A percentile compares a stretch with the other conserved stretches of the same genome.
phyloP scores from a whole-genome alignment of 2,888 invertebrate genomes.

The Griposia aprilina region DNA sequence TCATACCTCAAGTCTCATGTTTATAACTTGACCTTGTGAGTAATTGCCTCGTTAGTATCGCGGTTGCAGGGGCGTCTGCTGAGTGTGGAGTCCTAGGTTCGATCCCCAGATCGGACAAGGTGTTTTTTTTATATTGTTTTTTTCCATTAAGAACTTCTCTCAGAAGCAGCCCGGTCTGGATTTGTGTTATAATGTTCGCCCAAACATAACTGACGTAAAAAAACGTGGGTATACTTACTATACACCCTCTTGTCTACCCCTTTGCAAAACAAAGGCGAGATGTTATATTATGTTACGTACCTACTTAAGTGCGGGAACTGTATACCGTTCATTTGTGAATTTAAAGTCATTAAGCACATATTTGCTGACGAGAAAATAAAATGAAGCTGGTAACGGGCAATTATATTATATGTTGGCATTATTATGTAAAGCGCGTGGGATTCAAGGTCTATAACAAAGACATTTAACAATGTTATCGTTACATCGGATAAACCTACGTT shows the following conservation, averaged over 20 bases:
- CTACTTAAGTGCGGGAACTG: slow-evolving; percentile 8
- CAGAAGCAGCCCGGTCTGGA: background rate
- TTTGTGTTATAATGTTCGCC: background rate
- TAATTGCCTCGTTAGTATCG: background rate
- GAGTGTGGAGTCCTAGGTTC: background rate
- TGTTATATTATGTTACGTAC: background rate
- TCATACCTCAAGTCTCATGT: background rate
- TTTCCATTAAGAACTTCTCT: background rate
- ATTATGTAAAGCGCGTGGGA: slow-evolving; percentile 36
- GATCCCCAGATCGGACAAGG: background rate
- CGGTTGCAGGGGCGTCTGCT: no score
- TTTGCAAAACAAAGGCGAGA: background rate
- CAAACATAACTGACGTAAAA: background rate
- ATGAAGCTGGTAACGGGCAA: background rate
- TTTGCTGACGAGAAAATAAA: slow-evolving; percentile 20
- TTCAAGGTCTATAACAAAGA: slow-evolving; percentile 47
- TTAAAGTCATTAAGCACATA: slow-evolving; percentile 20
- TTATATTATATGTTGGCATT: slow-evolving; percentile 1
- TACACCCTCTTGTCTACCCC: no score
- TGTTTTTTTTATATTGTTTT: background rate
- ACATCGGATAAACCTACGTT: slow-evolving; percentile 29
- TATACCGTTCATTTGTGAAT: slow-evolving; percentile 6
- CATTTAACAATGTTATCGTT: slow-evolving; percentile 51
- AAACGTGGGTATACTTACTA: background rate
- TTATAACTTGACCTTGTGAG: background rate